Percentiles rank a stretch among this genome's conserved stretches.
Conservation (phyloP, 2,113 vertebrate genomes). For the Engystomops pustulosus region DNA sequence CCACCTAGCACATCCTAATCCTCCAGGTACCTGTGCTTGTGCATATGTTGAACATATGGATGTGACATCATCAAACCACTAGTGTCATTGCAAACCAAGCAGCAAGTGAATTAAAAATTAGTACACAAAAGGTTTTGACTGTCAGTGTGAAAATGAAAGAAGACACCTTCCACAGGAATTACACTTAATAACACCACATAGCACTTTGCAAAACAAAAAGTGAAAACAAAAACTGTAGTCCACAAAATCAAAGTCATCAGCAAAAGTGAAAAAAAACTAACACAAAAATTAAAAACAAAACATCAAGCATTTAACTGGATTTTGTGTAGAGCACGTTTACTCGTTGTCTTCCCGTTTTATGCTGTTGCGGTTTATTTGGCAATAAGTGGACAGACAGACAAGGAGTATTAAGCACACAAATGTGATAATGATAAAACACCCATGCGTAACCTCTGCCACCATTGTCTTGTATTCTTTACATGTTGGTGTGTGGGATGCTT, state of each 20-base stretch:
- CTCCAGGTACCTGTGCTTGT: constrained; percentile 65
- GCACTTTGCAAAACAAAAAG: constrained; percentile 72
- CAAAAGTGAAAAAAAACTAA: constrained; percentile 68
- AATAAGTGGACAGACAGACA: constrained; percentile 76
- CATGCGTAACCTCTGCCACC: constrained; percentile 92
- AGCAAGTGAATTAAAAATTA: constrained; percentile 71
- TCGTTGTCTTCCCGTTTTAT: constrained; percentile 77
- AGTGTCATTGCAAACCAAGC: constrained; percentile 66
- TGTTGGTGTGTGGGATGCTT: constrained; percentile 79
- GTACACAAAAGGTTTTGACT: constrained; percentile 62
- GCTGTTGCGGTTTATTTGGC: constrained; percentile 46
- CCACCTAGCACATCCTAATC: constrained; percentile 65
- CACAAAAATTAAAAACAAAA: constrained; percentile 64
- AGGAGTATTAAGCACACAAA: constrained; percentile 75
- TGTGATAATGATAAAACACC: constrained; percentile 80
- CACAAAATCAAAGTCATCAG: constrained; percentile 67
- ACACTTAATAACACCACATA: constrained; percentile 72
- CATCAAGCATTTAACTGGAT: constrained; percentile 66
- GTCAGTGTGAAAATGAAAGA: constrained; percentile 67
- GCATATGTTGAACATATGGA: constrained; percentile 73
- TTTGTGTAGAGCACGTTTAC: constrained; percentile 63
- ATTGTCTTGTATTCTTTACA: constrained; percentile 91
- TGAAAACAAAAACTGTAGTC: constrained; percentile 71
- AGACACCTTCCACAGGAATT: constrained; percentile 69
- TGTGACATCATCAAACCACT: constrained; percentile 75